phyloP scores from a whole-genome alignment of 2,888 invertebrate species.

The Pimpla rufipes region DNA sequence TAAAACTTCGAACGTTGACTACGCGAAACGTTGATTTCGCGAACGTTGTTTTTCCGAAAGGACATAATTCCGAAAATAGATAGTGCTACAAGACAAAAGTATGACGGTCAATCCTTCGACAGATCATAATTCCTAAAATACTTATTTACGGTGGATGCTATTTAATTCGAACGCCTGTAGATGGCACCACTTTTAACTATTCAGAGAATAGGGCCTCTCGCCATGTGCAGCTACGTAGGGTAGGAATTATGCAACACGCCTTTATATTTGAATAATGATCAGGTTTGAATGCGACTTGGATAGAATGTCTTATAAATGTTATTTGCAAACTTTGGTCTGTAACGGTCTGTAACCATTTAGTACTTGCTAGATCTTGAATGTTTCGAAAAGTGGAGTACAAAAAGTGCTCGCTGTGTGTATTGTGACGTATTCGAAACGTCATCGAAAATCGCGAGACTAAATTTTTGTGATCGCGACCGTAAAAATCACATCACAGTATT shows the following conservation, averaged over 20 bases:
- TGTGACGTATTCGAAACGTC: too few relatives aligned
- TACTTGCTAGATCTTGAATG: too few relatives aligned
- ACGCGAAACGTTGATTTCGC: not conserved
- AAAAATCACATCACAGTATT: too few relatives aligned
- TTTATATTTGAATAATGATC: too few relatives aligned
- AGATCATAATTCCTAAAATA: not conserved
- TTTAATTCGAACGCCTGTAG: not conserved
- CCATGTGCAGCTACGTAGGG: not conserved
- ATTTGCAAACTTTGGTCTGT: too few relatives aligned
- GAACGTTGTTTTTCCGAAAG: not conserved
- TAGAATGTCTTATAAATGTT: too few relatives aligned
- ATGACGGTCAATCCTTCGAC: not conserved
- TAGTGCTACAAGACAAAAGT: not conserved
- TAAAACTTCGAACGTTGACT: not conserved
- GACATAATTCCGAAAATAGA: not conserved
- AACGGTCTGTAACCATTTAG: too few relatives aligned
- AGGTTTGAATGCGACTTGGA: too few relatives aligned
- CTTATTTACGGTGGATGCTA: not conserved
- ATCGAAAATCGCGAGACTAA: too few relatives aligned
- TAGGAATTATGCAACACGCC: not conserved
- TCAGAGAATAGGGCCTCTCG: not conserved
- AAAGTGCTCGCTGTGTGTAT: too few relatives aligned
- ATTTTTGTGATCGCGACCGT: too few relatives aligned
- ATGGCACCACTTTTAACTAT: conserved; percentile 4
- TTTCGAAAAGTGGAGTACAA: too few relatives aligned